These are phyloP conservation scores for Meghimatium bilineatum DNA, from an alignment of 2,888 invertebrate species.

Conservation along the genomic window DNA sequence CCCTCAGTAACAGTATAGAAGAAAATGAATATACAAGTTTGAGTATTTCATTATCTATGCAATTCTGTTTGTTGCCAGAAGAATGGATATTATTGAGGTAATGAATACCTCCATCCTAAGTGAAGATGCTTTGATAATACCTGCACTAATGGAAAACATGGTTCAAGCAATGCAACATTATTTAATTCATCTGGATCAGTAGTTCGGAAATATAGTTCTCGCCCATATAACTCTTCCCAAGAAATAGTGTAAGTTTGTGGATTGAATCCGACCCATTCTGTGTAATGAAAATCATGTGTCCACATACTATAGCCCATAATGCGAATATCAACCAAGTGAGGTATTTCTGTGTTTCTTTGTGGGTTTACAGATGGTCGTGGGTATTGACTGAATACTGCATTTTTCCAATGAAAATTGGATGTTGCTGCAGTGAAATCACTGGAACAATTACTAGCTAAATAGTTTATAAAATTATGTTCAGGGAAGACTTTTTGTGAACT, in stretches of 20 bases:
- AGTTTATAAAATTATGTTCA: background rate
- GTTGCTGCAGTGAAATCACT: background rate
- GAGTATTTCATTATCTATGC: background rate
- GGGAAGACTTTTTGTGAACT: background rate
- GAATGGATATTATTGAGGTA: constrained; percentile 8
- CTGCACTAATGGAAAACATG: constrained; percentile 55
- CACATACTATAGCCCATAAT: constrained; percentile 92
- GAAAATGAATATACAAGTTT: no score
- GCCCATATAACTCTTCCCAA: constrained; percentile 84
- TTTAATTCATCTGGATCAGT: constrained; percentile 84
- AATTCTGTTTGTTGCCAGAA: background rate
- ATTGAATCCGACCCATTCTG: constrained; percentile 88
- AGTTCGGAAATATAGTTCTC: constrained; percentile 87
- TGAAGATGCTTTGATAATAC: constrained; percentile 59
- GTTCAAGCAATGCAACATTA: constrained; percentile 81
- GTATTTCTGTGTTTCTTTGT: constrained; percentile 85
- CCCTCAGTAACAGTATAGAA: no score
- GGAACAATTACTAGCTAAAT: constrained; percentile 31
- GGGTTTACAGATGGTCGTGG: constrained; percentile 86
- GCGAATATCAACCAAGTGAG: constrained; percentile 84
- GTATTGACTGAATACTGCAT: constrained; percentile 87
- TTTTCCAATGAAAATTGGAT: constrained; percentile 71
- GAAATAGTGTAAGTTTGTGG: constrained; percentile 80
- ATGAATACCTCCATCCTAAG: constrained; percentile 61
- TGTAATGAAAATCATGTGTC: constrained; percentile 85